A percentile compares a stretch with the other conserved stretches of the same genome.
These are phyloP conservation scores for Leptogaster cylindrica DNA, from an alignment of 2,888 invertebrate genomes.

Conservation along the genomic window DNA sequence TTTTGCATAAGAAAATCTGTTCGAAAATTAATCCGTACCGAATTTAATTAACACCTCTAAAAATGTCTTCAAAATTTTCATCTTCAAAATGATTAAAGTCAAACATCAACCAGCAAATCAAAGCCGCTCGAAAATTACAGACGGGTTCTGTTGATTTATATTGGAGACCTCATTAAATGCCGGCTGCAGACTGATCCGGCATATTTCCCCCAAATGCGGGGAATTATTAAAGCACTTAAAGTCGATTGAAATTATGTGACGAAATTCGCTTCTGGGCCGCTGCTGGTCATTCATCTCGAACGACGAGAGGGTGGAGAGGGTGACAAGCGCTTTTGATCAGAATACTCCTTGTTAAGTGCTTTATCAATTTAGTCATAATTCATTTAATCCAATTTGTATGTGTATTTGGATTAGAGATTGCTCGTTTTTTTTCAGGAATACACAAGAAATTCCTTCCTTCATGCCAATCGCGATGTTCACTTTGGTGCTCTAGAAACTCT, in stretches of 20 bases:
- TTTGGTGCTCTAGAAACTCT: no score
- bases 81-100: no score
- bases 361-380: conserved; percentile 32
- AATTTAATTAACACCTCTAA: no score
- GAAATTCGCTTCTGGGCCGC: not conserved
- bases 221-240: conserved; percentile 23
- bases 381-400: conserved; percentile 31
- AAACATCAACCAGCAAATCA: not conserved
- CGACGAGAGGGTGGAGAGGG: no score
- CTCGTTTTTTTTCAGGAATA: not conserved
- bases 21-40: no score
- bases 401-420: no score
- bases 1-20: no score
- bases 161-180: not conserved
- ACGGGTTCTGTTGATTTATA: not conserved
- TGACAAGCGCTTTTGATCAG: not conserved
- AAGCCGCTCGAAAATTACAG: not conserved
- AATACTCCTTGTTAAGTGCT: conserved; percentile 16
- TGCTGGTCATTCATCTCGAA: conserved; percentile 10
- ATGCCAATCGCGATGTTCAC: no score
- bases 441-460: no score
- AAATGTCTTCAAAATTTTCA: no score
- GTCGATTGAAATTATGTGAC: not conserved
- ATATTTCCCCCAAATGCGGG: conserved; percentile 4
- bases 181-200: not conserved